Evolutionary conservation across 35 echinoderm and acorn worm genomes (phyloP).

Genomic region (Chiridota heheva): DNA sequence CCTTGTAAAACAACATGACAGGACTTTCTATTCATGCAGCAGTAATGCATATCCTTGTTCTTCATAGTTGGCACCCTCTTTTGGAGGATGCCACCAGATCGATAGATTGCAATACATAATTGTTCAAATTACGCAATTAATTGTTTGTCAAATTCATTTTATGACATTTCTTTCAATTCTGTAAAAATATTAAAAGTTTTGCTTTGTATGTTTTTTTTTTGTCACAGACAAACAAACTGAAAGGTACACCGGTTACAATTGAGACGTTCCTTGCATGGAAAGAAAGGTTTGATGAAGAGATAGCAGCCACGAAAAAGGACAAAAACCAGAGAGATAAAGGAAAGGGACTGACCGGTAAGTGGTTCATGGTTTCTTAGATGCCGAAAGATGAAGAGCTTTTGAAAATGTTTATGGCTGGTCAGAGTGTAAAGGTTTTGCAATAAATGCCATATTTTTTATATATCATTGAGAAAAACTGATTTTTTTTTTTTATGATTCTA

Average conservation of each 20-base stretch:
- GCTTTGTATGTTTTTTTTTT: not conserved
- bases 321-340: slow-evolving; percentile 5
- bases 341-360: slow-evolving; percentile 79
- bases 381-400: not conserved
- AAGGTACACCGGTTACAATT: slow-evolving; percentile 91
- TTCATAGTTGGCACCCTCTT: too few relatives aligned
- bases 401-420: not conserved
- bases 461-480: not conserved
- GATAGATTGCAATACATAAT: too few relatives aligned
- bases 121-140: not conserved
- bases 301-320: slow-evolving; percentile 29
- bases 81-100: too few relatives aligned
- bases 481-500: not conserved
- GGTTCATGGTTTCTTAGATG: not conserved
- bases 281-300: slow-evolving; percentile 77
- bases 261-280: slow-evolving; percentile 96
- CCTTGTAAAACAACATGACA: too few relatives aligned
- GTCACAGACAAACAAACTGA: slow-evolving; percentile 71
- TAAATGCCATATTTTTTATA: not conserved
- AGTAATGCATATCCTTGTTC: too few relatives aligned
- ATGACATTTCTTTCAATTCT: not conserved
- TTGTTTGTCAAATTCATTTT: not conserved
- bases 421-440: not conserved
- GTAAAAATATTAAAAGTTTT: not conserved
- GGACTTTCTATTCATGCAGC: too few relatives aligned